A percentile compares a stretch with the other conserved stretches of the same genome.
Evolutionary conservation across 2,888 invertebrate species (phyloP).

Genomic region (Caenorhabditis virilis): DNA sequence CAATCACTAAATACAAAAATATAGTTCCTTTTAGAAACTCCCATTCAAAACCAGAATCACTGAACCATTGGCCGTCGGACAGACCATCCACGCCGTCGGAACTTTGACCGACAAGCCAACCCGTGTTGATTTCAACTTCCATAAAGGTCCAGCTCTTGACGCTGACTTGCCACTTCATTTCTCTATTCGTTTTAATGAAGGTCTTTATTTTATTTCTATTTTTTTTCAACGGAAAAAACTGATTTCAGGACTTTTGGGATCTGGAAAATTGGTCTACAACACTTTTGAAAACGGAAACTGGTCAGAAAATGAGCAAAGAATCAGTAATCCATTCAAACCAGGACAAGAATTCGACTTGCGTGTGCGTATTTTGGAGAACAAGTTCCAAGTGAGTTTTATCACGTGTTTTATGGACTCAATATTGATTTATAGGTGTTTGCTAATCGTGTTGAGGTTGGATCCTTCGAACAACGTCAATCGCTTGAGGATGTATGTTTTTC

Average conservation of each 20-base stretch:
- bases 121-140: slow-evolving; percentile 68
- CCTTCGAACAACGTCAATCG: slow-evolving; percentile 62
- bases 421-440: too few relatives aligned
- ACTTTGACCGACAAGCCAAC: slow-evolving; percentile 61
- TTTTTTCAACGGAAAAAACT: too few relatives aligned
- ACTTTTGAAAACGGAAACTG: slow-evolving; percentile 65
- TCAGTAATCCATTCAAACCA: slow-evolving; percentile 64
- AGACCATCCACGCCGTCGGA: slow-evolving; percentile 67
- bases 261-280: slow-evolving; percentile 65
- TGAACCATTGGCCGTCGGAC: slow-evolving; percentile 65
- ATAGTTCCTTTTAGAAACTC: slow-evolving; percentile 48
- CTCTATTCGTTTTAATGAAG: slow-evolving; percentile 66
- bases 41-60: slow-evolving; percentile 68
- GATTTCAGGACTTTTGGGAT: slow-evolving; percentile 46
- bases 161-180: slow-evolving; percentile 67
- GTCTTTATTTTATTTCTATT: too few relatives aligned
- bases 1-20: neutral
- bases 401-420: too few relatives aligned
- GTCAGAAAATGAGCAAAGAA: slow-evolving; percentile 65
- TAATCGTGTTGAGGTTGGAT: slow-evolving; percentile 64
- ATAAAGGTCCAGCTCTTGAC: slow-evolving; percentile 61
- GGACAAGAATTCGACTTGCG: slow-evolving; percentile 64
- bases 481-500: slow-evolving; percentile 65
- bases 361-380: slow-evolving; percentile 62
- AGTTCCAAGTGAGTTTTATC: too few relatives aligned